Percentiles rank a stretch among this genome's conserved stretches.
Conservation (phyloP, 2,888 invertebrate species). For the Acronicta leporina region DNA sequence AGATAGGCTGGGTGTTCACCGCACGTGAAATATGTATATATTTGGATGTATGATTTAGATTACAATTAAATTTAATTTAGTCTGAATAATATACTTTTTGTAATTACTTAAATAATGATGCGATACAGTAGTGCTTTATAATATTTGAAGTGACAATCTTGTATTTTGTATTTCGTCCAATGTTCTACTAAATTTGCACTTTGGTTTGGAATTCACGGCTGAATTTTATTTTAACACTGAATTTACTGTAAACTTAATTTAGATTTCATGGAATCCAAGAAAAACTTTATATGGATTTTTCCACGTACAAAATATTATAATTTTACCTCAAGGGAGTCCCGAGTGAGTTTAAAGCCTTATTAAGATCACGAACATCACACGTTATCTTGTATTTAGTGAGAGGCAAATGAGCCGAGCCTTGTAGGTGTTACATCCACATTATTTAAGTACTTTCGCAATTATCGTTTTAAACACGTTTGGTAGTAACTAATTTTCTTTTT, state of each 20-base stretch:
- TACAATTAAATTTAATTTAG: not conserved
- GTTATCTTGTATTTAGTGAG: slow-evolving; percentile 53
- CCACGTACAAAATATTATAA: not conserved
- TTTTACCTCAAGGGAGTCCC: slow-evolving; percentile 14
- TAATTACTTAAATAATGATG: too few species aligned
- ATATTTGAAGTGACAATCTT: too few species aligned
- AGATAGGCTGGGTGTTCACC: slow-evolving; percentile 33
- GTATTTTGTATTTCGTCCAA: too few species aligned
- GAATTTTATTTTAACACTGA: too few species aligned
- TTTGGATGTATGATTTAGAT: slow-evolving; percentile 5
- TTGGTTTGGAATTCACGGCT: too few species aligned
- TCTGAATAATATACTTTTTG: too few species aligned
- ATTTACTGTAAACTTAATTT: too few species aligned
- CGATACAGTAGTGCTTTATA: too few species aligned
- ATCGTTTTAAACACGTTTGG: slow-evolving; percentile 36
- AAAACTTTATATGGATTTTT: not conserved
- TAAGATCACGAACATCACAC: slow-evolving; percentile 49
- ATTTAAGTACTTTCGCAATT: slow-evolving; percentile 17
- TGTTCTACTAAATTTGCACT: too few species aligned
- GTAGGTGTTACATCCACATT: slow-evolving; percentile 6
- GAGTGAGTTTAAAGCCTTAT: slow-evolving; percentile 46
- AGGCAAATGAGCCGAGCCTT: slow-evolving; percentile 48
- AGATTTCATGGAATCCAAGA: too few species aligned
- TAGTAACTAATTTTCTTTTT: not conserved
- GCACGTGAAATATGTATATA: not conserved